Evolutionary conservation across 1,140 invertebrate species (phyloP).

Genomic region (Pseudomyrmex dendroicus): DNA sequence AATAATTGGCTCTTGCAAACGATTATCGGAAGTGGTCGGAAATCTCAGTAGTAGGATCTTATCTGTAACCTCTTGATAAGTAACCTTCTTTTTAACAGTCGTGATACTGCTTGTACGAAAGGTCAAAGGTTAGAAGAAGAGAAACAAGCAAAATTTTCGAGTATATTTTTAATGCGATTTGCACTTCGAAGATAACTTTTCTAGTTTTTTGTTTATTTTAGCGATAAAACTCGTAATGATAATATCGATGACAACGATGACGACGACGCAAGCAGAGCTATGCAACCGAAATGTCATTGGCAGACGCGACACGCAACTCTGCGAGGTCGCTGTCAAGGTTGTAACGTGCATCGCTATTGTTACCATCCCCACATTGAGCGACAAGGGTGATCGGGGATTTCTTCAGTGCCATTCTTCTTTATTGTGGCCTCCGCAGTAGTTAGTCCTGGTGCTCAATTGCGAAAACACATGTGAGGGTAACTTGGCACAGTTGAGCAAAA

Average conservation of each 20-base stretch:
- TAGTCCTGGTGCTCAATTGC: background rate
- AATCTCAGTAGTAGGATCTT: slow-evolving; percentile 56
- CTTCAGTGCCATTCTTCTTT: background rate
- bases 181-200: background rate
- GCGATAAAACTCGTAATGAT: slow-evolving; percentile 12
- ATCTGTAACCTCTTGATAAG: slow-evolving; percentile 64
- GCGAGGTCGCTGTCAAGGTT: slow-evolving; percentile 65
- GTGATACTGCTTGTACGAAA: slow-evolving; percentile 8
- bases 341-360: slow-evolving; percentile 9
- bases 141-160: background rate
- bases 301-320: slow-evolving; percentile 61
- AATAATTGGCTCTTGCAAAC: slow-evolving; percentile 43
- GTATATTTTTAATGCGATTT: background rate
- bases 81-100: slow-evolving; percentile 3
- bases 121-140: slow-evolving; percentile 27
- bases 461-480: background rate
- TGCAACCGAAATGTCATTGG: slow-evolving; percentile 32
- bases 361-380: slow-evolving; percentile 13
- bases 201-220: background rate
- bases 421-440: background rate
- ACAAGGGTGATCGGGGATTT: slow-evolving; percentile 28
- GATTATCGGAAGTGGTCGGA: slow-evolving; percentile 65
- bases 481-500: background rate
- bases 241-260: background rate
- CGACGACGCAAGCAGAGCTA: slow-evolving; percentile 9